Conservation (phyloP, 2,113 vertebrate genomes). For the Oreocharis arfaki region DNA sequence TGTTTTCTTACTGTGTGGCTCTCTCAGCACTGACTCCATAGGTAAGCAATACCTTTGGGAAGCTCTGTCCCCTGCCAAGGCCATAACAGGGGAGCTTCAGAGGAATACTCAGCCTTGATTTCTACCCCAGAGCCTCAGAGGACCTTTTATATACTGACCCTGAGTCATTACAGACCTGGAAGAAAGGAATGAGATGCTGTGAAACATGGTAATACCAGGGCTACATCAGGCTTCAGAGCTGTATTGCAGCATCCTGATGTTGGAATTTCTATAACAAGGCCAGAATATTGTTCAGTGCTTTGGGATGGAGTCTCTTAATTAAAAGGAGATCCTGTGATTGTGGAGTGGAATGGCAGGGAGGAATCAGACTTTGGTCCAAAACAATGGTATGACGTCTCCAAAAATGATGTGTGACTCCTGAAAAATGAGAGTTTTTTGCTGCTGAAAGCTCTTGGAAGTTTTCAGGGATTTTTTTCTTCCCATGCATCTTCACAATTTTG, state of each 20-base stretch:
- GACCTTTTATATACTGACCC: neutral
- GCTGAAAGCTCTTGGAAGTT: neutral
- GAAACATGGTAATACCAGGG: neutral
- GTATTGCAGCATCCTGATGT: neutral
- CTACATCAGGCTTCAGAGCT: neutral
- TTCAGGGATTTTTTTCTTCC: neutral
- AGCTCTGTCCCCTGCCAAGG: neutral
- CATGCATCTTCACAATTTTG: neutral
- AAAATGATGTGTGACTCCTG: neutral
- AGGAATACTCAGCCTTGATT: neutral
- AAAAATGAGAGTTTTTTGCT: neutral
- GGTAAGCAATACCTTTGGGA: neutral
- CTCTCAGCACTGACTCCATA: neutral
- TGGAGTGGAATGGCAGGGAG: neutral
- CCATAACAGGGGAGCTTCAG: neutral
- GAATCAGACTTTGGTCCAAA: neutral
- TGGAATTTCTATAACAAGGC: neutral
- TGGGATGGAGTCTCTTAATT: neutral
- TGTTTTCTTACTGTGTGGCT: neutral
- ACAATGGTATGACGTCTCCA: neutral
- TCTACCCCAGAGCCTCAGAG: neutral
- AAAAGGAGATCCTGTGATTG: neutral
- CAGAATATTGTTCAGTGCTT: neutral
- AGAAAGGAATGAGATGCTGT: neutral
- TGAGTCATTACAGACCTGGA: fast-evolving